phyloP scores from a whole-genome alignment of 2,113 vertebrate genomes.

The Helogale parvula region DNA sequence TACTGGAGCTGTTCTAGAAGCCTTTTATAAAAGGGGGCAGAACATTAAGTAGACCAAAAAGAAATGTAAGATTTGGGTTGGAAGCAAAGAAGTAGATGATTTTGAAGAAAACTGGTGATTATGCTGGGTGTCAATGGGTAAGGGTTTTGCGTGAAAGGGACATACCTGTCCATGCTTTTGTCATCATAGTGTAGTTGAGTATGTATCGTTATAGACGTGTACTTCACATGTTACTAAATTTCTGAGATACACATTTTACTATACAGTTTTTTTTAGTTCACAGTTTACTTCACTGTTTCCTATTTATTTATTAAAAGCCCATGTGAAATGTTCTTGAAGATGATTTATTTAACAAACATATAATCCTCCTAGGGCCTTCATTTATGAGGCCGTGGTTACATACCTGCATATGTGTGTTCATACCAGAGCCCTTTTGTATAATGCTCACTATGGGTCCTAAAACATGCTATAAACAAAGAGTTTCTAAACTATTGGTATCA shows the following conservation, averaged over 20 bases:
- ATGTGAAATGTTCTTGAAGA: not conserved
- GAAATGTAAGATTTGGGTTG: not conserved
- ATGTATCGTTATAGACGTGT: not conserved
- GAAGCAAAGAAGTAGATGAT: not conserved
- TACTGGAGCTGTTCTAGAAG: not conserved
- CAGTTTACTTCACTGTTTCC: not conserved
- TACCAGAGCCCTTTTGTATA: not conserved
- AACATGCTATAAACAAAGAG: not conserved
- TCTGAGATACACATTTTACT: not conserved
- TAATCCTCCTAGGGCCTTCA: not conserved
- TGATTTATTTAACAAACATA: not conserved
- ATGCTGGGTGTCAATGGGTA: not conserved
- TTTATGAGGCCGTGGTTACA: not conserved
- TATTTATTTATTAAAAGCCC: constrained; percentile 5
- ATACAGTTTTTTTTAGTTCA: not conserved
- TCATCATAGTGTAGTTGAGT: not conserved
- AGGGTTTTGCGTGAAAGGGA: not conserved
- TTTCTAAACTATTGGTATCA: not conserved
- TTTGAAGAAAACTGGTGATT: not conserved
- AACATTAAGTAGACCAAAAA: not conserved
- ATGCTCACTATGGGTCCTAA: not conserved
- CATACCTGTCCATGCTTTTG: not conserved
- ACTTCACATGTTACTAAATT: not conserved
- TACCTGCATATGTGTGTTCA: not conserved
- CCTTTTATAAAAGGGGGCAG: not conserved